These are phyloP conservation scores for Drosophila fungiperda DNA, from an alignment of 2,888 invertebrate genomes.

Conservation along the genomic window DNA sequence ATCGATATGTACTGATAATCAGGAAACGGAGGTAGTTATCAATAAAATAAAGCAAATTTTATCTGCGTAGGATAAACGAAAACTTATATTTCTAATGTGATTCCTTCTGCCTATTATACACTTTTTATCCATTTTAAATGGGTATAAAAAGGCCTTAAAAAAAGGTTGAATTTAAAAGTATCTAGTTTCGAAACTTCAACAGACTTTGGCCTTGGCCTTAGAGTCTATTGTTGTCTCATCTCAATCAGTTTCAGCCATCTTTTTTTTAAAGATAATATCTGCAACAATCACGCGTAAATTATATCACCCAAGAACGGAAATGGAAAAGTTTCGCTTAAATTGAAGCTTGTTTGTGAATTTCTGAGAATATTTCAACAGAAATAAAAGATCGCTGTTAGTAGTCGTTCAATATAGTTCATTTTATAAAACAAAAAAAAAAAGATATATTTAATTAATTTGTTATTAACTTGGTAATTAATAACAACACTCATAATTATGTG, in stretches of 20 bases:
- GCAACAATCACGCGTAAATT: not conserved
- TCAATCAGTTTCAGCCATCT: not conserved
- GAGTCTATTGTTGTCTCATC: not conserved
- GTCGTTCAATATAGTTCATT: not conserved
- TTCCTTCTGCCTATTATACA: too few relatives aligned
- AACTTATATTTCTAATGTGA: too few relatives aligned
- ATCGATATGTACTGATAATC: too few relatives aligned
- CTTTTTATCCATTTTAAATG: too few relatives aligned
- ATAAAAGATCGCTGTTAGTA: not conserved
- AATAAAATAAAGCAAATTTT: too few relatives aligned
- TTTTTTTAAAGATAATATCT: not conserved
- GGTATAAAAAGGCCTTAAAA: not conserved
- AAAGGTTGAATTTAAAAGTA: not conserved
- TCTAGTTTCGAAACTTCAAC: not conserved
- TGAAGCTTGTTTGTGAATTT: not conserved
- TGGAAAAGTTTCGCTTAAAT: not conserved
- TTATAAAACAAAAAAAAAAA: not conserved
- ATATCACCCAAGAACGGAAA: not conserved
- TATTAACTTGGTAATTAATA: not conserved
- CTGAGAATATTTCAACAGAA: not conserved
- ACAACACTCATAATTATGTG: not conserved
- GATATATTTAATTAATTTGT: too few relatives aligned
- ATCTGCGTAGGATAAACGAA: too few relatives aligned
- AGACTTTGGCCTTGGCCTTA: not conserved
- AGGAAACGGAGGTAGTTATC: too few relatives aligned